Base-by-base conservation (phyloP, 2,797 vertebrate species). In the Bovichtus diacanthus region DNA sequence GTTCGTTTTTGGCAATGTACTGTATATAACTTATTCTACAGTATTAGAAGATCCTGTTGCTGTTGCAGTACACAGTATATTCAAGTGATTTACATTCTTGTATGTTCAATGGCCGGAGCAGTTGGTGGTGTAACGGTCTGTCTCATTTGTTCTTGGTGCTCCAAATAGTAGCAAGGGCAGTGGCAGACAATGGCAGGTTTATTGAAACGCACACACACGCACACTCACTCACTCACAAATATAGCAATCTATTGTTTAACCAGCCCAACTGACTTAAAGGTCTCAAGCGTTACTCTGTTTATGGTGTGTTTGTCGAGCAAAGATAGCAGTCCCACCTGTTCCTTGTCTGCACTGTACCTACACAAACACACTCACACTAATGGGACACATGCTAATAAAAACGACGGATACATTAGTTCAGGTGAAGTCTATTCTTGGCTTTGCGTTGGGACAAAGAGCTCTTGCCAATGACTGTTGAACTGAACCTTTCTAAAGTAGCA, bases 291-390 rank as follows among this genome's bases (percentile, higher is more conserved):
- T 87, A 41, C 60, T 67, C 68, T 88, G 80, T 91, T 92, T 84
- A 50, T 75, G 27, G 70, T 87, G 66, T 89, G 85, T 92, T 95
- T 93, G 82, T 90, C 86, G 82, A 55, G 63, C 67, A 74, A 72
- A 84, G 85, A 87, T 79, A 86, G 88, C 82, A 61, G 75, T 75
- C 87, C 87, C 92, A 94, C 93, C 93, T 95, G 93, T 93, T 92
- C 82, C 81, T 72, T 88, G 86, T 91, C 83, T 91, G 27, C 38
- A 54, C 50, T 74, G 31, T 65, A 29, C 67, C 27, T 36, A 58
- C 29, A 62, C 16, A 21, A 36, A 58, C 29, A 62, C 16, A 21
- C 47, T 27, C 49, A 49, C 49, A 54, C 51, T 18, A 23, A 8
- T 34, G 12, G 39, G 41, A 34, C 29, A 70, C 21, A 8, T 43